Evolutionary conservation across 2,888 invertebrate genomes (phyloP).

Genomic region (Watsonalla binaria): DNA sequence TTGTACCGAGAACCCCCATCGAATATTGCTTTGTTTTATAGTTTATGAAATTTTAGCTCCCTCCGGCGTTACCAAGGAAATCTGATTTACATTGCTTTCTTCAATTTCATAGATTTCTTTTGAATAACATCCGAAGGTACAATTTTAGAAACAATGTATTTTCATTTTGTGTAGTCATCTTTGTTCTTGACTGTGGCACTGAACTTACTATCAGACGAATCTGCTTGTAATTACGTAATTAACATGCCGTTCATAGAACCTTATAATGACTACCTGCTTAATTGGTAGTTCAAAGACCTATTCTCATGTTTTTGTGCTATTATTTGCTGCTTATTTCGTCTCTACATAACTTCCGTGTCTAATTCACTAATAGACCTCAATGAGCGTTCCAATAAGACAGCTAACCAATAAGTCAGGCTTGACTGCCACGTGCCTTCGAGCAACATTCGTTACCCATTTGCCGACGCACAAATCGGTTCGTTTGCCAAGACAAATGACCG

Average conservation of each 20-base stretch:
- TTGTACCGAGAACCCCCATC: conserved; percentile 48
- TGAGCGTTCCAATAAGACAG: conserved; percentile 55
- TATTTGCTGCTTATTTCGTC: not conserved
- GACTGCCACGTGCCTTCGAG: conserved; percentile 57
- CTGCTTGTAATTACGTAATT: not conserved
- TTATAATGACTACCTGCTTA: not conserved
- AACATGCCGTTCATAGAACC: not conserved
- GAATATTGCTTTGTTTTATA: conserved; percentile 68
- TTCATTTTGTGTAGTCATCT: not conserved
- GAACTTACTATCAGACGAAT: not conserved
- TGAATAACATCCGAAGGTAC: not conserved
- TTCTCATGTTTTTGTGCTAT: not conserved
- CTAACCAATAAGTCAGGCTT: conserved; percentile 59
- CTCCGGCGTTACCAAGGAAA: conserved; percentile 26
- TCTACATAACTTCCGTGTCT: conserved; percentile 11
- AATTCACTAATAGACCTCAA: conserved; percentile 62
- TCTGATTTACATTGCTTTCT: conserved; percentile 17
- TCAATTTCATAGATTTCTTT: conserved; percentile 1
- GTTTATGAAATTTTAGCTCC: conserved; percentile 51
- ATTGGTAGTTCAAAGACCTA: conserved; percentile 5
- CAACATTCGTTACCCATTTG: conserved; percentile 71
- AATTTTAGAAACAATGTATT: not conserved
- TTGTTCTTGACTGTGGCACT: not conserved
- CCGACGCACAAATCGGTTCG: conserved; percentile 75
- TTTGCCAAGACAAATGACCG: conserved; percentile 75